Percentiles rank a stretch among this genome's conserved stretches.
Evolutionary conservation across 2,888 invertebrate genomes (phyloP).

Genomic region (Argyresthia goedartella): DNA sequence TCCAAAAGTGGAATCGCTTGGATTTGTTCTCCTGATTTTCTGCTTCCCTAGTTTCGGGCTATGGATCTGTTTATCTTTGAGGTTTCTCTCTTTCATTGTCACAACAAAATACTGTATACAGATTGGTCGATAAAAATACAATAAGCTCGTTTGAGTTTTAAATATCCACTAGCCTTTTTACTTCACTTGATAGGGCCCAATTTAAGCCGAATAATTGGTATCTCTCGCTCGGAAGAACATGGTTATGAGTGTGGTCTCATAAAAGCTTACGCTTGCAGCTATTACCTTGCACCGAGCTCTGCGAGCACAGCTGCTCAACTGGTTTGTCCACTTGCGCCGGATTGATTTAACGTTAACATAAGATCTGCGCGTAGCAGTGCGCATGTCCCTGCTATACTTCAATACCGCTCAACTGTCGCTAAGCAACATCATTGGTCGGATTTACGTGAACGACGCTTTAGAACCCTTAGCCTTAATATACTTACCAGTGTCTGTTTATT

Average conservation of each 20-base stretch:
- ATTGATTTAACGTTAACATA: slow-evolving; percentile 66
- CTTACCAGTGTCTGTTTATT: neutral
- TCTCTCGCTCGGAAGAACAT: neutral
- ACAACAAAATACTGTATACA: too few species aligned
- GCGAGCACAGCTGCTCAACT: slow-evolving; percentile 64
- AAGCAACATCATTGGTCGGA: neutral
- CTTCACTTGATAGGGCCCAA: neutral
- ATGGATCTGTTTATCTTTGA: neutral
- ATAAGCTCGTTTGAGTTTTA: too few species aligned
- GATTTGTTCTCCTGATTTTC: neutral
- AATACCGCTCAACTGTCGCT: slow-evolving; percentile 38
- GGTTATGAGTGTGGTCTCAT: neutral
- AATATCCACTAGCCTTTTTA: too few species aligned
- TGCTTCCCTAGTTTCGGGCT: neutral
- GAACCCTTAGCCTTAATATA: neutral
- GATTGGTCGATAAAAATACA: neutral
- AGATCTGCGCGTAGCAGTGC: slow-evolving; percentile 37
- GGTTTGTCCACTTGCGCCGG: slow-evolving; percentile 67
- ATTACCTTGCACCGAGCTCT: slow-evolving; percentile 35
- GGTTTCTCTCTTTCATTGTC: too few species aligned
- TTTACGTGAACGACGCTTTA: neutral
- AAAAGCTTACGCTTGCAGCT: slow-evolving; percentile 2
- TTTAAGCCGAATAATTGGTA: neutral
- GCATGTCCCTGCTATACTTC: slow-evolving; percentile 39
- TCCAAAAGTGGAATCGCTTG: neutral